Conservation (phyloP, 2,888 invertebrate species). For the Bursaphelenchus okinawaensis region DNA sequence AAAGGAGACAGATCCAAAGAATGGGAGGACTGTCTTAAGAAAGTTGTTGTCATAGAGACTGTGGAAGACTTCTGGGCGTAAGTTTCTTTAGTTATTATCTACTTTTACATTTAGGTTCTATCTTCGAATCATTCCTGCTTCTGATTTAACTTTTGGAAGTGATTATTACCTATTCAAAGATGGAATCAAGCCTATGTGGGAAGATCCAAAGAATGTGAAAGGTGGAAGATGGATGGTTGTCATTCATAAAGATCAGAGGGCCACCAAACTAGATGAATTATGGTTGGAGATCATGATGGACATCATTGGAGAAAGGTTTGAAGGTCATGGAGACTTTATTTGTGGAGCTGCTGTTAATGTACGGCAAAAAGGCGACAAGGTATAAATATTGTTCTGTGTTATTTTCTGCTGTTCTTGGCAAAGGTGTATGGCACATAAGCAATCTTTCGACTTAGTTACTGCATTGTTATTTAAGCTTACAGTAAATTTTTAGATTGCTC, state of each 20-base stretch:
- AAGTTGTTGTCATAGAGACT: conserved; percentile 90
- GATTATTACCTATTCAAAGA: conserved; percentile 69
- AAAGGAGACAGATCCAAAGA: conserved; percentile 76
- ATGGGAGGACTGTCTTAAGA: conserved; percentile 88
- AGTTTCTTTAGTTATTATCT: conserved; percentile 39
- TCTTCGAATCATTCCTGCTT: conserved; percentile 64
- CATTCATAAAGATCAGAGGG: conserved; percentile 63
- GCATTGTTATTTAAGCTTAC: too few relatives aligned
- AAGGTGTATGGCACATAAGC: too few relatives aligned
- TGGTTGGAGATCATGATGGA: conserved; percentile 60
- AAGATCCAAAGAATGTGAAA: conserved; percentile 79
- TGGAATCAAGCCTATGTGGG: conserved; percentile 91
- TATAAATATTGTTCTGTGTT: conserved; percentile 4
- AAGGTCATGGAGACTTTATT: conserved; percentile 73
- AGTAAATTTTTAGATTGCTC: conserved; percentile 65
- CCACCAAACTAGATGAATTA: conserved; percentile 47
- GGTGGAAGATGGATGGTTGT: conserved; percentile 89
- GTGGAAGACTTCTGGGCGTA: conserved; percentile 99
- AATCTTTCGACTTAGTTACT: too few relatives aligned
- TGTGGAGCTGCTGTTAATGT: conserved; percentile 95
- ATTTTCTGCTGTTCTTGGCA: background rate
- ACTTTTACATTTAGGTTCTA: conserved; percentile 58
- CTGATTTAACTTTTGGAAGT: conserved; percentile 74
- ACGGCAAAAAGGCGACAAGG: conserved; percentile 84
- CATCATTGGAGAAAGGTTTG: conserved; percentile 93